These are phyloP conservation scores for Liasis olivaceus DNA, from an alignment of 2,797 vertebrate species.

Conservation along the genomic window DNA sequence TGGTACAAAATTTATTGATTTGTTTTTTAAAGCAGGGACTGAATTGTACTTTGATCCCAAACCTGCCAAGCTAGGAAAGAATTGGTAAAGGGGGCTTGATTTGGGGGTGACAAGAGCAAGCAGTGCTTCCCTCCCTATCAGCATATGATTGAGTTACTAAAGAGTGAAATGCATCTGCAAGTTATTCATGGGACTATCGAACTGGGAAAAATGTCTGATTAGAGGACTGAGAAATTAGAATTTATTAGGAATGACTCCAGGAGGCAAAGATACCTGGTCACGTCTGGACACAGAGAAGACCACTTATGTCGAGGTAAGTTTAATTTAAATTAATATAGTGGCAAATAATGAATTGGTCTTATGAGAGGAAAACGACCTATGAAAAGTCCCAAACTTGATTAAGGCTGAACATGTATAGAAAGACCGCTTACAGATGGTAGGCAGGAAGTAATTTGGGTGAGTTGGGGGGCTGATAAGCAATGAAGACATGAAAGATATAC, in stretches of 20 bases:
- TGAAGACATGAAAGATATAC: not conserved
- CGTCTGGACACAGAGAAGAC: not conserved
- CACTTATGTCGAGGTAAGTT: not conserved
- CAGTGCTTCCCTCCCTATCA: not conserved
- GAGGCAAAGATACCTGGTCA: not conserved
- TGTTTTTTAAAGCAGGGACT: not conserved
- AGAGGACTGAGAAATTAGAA: not conserved
- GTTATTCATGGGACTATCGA: not conserved
- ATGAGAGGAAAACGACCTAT: not conserved
- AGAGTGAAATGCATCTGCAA: not conserved
- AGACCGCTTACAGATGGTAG: not conserved
- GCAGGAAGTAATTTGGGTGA: not conserved
- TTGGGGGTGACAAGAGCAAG: not conserved
- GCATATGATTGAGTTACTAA: not conserved
- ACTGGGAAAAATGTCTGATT: not conserved
- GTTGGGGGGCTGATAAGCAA: not conserved
- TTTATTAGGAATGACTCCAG: not conserved
- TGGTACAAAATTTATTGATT: not conserved
- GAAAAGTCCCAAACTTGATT: not conserved
- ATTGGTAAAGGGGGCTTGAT: not conserved
- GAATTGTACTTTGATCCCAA: not conserved
- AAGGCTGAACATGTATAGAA: too few relatives aligned
- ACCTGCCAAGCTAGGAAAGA: not conserved
- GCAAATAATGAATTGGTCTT: not conserved
- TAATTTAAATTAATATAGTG: not conserved